Evolutionary conservation across 2,113 vertebrate genomes (phyloP), one percentile per base, ranked within the genome.

Genomic region (Saccopteryx leptura): DNA sequence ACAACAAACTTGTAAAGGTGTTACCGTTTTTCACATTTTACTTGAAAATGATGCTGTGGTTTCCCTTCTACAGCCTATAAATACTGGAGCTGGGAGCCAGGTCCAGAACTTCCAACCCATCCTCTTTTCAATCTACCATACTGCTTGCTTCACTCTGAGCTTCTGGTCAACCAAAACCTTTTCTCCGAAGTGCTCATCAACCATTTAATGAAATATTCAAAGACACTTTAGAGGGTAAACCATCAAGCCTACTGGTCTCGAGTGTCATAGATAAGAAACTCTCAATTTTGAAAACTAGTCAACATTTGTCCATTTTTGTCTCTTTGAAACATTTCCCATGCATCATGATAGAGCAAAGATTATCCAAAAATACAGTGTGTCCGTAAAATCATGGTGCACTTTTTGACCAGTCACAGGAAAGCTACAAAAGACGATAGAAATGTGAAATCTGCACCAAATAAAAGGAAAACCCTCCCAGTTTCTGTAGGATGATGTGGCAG

Each of bases 221-320:
- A 82, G 56, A 54, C 72, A 54, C 72, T 68, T 88, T 11, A 81
- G 78, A 93, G 31, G 33, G 72, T 58, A 71, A 85, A 68, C 66
- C 21, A 61, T 39, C 33, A 52, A 76, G 61, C 72, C 13, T 66
- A 28, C 58, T 48, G 71, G 46, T 52, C 71, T 54, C 63, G 91
- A 81, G 56, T 91, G 91, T 95, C 61, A 91, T 61, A 96, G 85
- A 88, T 76, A 21, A 76, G 86, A 93, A 91, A 80, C 48, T 6
- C 61, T 31, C 68, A 61, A 0, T 56, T 71, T 93, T 91, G 63
- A 95, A 93, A 96, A 72, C 21, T 78, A 75, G 28, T 75, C 52
- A 84, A 66, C 39, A 48, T 89, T 65, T 65, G 39, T 80, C 46
- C n/a, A 31, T 95, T 76, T 85, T 46, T 78, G 50, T 21, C 50